Base-by-base conservation (phyloP, 2,113 vertebrate species). In the Cephalophus harveyi region DNA sequence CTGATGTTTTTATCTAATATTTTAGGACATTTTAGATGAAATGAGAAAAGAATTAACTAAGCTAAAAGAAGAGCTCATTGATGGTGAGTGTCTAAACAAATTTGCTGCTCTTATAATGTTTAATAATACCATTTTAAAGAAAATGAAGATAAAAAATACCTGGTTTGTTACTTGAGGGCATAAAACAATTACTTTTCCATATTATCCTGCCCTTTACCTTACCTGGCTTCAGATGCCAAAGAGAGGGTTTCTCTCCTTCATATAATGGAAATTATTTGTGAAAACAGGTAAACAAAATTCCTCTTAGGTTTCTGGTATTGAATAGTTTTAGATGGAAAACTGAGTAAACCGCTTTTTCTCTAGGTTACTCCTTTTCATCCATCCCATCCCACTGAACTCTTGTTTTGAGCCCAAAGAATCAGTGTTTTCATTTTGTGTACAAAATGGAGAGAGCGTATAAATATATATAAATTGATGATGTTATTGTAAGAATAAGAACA, bases 41-140 rank as follows among this genome's bases (percentile, higher is more conserved):
- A 99, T 99, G 99, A 99, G 99, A 94, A 99, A 99, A 99, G 99
- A 99, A 98, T 98, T 99, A 98, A 99, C 99, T 0, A 99, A 99
- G 98, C 99, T 99, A 98, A 99, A 99, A 99, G 99, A 99, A 98
- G 99, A 99, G 98, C 99, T 99, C 97, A 99, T 99, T 97, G 99
- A 99, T 98, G 99, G 99, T 99, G 98, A 99, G 98, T 98, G 57
- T 94, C 8, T 48, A 16, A n/a, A 12, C 57, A 48, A 30, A 17
- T 25, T 23, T 92, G 2, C 33, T 95, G 2, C 12, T 28, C 52
- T 36, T 62, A 15, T 6, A 19, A 2, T 76, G 54, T 13, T 52
- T 55, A 36, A 62, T 27, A 57, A n/a, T 14, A 46, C 9, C 7
- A 27, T 82, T 59, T 95, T 92, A 21, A 91, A 89, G 60, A 78